Base-by-base conservation (phyloP, 1,140 invertebrate species). In the Vanessa atalanta region DNA sequence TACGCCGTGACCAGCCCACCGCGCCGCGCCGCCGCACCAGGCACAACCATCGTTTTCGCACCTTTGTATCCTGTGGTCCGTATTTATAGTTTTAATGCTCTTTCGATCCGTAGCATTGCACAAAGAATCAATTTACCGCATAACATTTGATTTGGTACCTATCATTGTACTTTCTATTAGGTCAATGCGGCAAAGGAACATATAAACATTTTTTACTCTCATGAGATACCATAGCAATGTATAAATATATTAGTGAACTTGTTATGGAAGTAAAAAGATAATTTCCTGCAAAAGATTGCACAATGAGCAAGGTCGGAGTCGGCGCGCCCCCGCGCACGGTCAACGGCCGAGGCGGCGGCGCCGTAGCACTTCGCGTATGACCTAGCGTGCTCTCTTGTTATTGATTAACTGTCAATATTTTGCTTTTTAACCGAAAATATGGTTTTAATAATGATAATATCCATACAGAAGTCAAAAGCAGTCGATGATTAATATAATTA, bases 21-120 rank as follows among this genome's bases (percentile, higher is more conserved):
- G 85, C 84, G 81, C 85, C 87, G 80, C 84, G 87, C 91, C 76
- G 93, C 92, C 94, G 87, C 85, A 94, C 83, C 93, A 93, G 93
- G 80, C 94, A 95, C 88, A 95, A 94, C 91, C 95, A 93, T 90
- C 95, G 93, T 86, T 94, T 93, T 83, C 94, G 95, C 78, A 95
- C 94, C 75, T 95, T 95, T 85, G 94, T 94, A 85, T 94, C 93
- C 78, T 94, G 93, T 87, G 95, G 93, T 95, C 93, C 91, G 94
- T 95, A 86, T 55, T 47, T 31, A 37, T 26, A 23, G 16, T 37
- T 31, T 61, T 3, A 23, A n/a, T 8, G 3, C n/a, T 15, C 31
- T 31, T 63, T 47, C 51, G 20, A 72, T 57, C 6, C 51, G n/a
- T 60, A 61, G 6, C 26, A 60, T 60, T 14, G 12, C 8, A 12